Percentiles rank a stretch among this genome's conserved stretches.
Evolutionary conservation across 2,797 vertebrate genomes (phyloP).

Genomic region (Euphonia xanthogaster): DNA sequence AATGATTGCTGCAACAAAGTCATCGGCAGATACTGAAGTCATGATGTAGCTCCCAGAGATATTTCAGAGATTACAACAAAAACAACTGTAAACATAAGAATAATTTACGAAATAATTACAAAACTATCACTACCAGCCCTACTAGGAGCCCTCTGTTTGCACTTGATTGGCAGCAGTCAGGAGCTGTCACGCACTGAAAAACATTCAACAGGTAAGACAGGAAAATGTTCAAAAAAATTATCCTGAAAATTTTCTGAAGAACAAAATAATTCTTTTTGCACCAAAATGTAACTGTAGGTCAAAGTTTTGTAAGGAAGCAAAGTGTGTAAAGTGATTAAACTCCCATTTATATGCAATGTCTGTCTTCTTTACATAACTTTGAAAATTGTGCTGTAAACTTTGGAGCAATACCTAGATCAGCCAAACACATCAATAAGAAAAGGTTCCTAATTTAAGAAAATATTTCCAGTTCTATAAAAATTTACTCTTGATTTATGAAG

Average conservation of each 20-base stretch:
- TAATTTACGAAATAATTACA: neutral
- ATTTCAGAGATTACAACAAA: neutral
- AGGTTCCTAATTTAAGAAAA: neutral
- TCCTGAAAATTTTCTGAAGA: neutral
- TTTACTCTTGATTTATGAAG: neutral
- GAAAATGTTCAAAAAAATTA: neutral
- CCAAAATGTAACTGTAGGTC: neutral
- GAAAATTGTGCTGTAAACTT: neutral
- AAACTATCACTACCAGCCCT: neutral
- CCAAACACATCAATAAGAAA: neutral
- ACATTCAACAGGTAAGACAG: neutral
- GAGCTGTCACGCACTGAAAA: neutral
- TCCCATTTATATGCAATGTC: neutral
- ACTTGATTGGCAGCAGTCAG: neutral
- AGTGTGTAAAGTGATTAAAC: neutral
- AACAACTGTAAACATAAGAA: neutral
- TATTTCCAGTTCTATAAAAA: neutral
- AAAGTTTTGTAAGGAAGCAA: neutral
- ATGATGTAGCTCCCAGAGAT: neutral
- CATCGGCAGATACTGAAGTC: neutral
- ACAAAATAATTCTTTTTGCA: neutral
- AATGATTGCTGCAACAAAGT: neutral
- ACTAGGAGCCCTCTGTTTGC: neutral
- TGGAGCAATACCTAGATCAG: fast-evolving
- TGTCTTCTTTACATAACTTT: neutral